Evolutionary conservation across 2,888 invertebrate genomes (phyloP).

Genomic region (Drosophila yooni): DNA sequence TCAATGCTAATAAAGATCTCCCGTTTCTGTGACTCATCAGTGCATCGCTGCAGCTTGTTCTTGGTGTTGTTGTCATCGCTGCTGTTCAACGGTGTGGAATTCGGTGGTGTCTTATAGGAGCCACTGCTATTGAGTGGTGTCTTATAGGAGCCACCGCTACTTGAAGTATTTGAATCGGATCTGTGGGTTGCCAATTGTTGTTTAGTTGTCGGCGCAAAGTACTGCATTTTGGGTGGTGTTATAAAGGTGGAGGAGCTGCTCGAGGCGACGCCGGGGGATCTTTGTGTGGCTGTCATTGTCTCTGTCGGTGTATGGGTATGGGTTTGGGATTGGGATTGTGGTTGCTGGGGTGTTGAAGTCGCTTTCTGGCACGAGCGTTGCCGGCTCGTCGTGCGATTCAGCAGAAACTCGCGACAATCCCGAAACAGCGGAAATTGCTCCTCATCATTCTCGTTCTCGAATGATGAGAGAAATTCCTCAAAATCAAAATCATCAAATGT

Average conservation of each 20-base stretch:
- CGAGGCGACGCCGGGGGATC: conserved; percentile 15
- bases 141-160: conserved; percentile 35
- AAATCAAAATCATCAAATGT: conserved; percentile 87
- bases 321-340: conserved; percentile 31
- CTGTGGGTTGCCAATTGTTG: conserved; percentile 63
- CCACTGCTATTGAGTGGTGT: conserved; percentile 16
- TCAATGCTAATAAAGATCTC: conserved; percentile 85
- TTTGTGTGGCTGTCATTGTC: conserved; percentile 45
- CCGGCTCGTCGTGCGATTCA: conserved; percentile 82
- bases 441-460: conserved; percentile 87
- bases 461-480: conserved; percentile 89
- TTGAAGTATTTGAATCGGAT: conserved; percentile 54
- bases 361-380: conserved; percentile 79
- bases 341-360: conserved; percentile 67
- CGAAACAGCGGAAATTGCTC: conserved; percentile 86
- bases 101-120: conserved; percentile 20
- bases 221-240: conserved; percentile 24
- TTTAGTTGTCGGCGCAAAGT: conserved; percentile 50
- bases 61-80: conserved; percentile 31
- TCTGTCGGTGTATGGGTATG: conserved; percentile 22
- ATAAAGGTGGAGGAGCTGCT: conserved; percentile 29
- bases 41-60: conserved; percentile 15
- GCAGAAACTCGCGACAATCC: conserved; percentile 84
- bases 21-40: conserved; percentile 67
- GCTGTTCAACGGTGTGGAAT: conserved; percentile 39